A percentile compares a stretch with the other conserved stretches of the same genome.
phyloP scores from a whole-genome alignment of 1,140 invertebrate species.

The silkworm (Bombyx mori) region ASM3026992v2 NC_085131.1:7629501-7630000 shows the following conservation, averaged over 20 bases:
- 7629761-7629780: slow-evolving; percentile 51
- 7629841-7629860: slow-evolving; percentile 70
- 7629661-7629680: slow-evolving; percentile 56
- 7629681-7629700: slow-evolving; percentile 57
- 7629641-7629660: slow-evolving; percentile 64
- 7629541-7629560: slow-evolving; percentile 20
- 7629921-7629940: slow-evolving; percentile 70
- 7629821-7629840: slow-evolving; percentile 66
- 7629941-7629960: slow-evolving; percentile 71
- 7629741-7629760: slow-evolving; percentile 57
- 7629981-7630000: slow-evolving; percentile 24
- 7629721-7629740: slow-evolving; percentile 61
- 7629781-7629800: slow-evolving; percentile 62
- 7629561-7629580: slow-evolving; percentile 47
- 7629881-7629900: slow-evolving; percentile 70
- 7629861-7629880: slow-evolving; percentile 66
- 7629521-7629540: background rate
- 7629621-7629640: slow-evolving; percentile 66
- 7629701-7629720: slow-evolving; percentile 63
- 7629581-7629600: slow-evolving; percentile 55
- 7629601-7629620: slow-evolving; percentile 55
- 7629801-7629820: slow-evolving; percentile 70
- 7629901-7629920: slow-evolving; percentile 70
- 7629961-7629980: slow-evolving; percentile 36
- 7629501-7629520: slow-evolving; percentile 31